Base-by-base conservation (phyloP, 2,113 vertebrate species). In the Laticauda laticaudata region DNA sequence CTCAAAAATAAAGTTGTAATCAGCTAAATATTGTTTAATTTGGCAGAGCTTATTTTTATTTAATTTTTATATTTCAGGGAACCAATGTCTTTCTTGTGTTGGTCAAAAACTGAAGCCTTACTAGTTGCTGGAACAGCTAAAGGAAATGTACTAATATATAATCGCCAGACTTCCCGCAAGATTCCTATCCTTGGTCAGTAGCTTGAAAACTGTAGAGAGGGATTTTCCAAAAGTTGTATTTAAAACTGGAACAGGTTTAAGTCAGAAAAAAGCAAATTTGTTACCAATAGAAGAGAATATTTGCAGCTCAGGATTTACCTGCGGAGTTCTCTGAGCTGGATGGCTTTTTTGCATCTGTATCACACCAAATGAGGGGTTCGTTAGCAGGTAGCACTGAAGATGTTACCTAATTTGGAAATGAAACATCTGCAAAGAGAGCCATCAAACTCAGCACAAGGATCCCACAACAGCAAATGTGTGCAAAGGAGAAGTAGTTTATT, bases 81-180 rank as follows among this genome's bases (percentile, higher is more conserved):
- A 97, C 96, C 98, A 91, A 98, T 99, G 98, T 99, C 98, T 94
- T 98, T 99, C 92, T 95, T 99, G 91, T 94, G 99, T 86, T 99
- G 99, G 99, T 99, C 99, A 96, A 99, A 99, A 97, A 96, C 97
- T 15, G 98, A 98, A 93, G 96, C 98, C 21, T 95, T 99, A 85
- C 97, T 99, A 96, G 99, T 99, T 92, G 98, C 99, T 87, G 99
- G 99, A 93, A 99, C 99, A 92, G 96, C 98, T 10, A 99, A 99
- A 96, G 99, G 99, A 98, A 99, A 99, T 95, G 97, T 99, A 93
- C 98, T 99, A 59, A 98, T 99, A 96, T 99, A 99, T 97, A 99
- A 99, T 95, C 98, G 96, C 93, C 99, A 99, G 96, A 99, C 99
- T 10, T 99, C 99, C 95, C 98, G 99, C 97, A 99, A 99, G 97